These are phyloP conservation scores for Lophura nycthemera DNA, from an alignment of 2,113 vertebrate species.

Conservation along the genomic window DNA sequence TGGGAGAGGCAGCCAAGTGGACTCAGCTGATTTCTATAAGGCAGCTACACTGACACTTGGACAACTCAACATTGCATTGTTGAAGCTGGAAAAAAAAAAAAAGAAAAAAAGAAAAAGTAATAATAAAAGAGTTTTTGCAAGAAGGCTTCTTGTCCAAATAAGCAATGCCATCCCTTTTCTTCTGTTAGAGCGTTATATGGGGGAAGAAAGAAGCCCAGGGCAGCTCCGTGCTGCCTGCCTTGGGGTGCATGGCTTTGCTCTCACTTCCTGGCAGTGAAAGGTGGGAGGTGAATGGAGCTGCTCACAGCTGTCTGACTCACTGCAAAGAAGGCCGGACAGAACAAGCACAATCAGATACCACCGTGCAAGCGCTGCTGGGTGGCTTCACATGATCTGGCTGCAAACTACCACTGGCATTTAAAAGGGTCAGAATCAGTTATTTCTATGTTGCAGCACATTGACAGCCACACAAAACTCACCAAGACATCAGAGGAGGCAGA, in stretches of 20 bases:
- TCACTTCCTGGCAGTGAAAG: constrained; percentile 45
- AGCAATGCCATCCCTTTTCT: background rate
- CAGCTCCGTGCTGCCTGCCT: background rate
- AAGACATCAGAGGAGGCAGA: background rate
- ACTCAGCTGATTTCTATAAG: background rate
- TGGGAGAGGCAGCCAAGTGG: background rate
- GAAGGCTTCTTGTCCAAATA: background rate
- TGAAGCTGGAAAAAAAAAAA: background rate
- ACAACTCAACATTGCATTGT: background rate
- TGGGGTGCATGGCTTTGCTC: background rate
- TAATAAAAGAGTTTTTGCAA: background rate
- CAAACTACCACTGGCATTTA: background rate
- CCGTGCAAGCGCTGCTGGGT: background rate
- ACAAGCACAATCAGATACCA: constrained; percentile 36
- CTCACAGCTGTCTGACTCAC: constrained; percentile 50
- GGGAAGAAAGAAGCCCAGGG: background rate
- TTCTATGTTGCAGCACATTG: background rate
- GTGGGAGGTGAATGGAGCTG: constrained; percentile 7
- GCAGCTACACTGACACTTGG: background rate
- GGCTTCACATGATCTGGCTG: constrained; percentile 20
- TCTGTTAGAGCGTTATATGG: background rate
- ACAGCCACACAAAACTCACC: background rate
- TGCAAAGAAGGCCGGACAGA: background rate
- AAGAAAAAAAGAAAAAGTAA: background rate
- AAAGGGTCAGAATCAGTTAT: constrained; percentile 13